A percentile compares a stretch with the other conserved stretches of the same genome.
Evolutionary conservation across 2,113 vertebrate species (phyloP).

Genomic region (Baryphthengus martii): DNA sequence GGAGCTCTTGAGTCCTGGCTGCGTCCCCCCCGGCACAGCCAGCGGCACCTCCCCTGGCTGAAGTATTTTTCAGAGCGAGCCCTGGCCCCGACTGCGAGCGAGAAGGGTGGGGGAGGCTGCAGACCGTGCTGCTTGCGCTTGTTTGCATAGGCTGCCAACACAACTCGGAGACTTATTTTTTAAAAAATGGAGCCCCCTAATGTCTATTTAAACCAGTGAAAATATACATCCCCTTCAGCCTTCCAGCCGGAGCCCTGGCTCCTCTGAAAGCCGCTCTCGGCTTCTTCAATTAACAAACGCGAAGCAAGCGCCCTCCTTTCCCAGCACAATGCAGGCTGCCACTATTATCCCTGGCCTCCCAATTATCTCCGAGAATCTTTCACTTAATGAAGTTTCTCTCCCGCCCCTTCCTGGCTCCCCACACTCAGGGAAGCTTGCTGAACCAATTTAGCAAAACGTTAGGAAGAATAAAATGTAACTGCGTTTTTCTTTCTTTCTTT

Average conservation of each 20-base stretch:
- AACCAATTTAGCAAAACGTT: slow-evolving; percentile 58
- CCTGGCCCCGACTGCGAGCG: rapidly evolving
- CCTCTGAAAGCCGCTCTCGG: neutral
- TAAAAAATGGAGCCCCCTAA: slow-evolving; percentile 63
- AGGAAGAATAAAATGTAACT: slow-evolving; percentile 37
- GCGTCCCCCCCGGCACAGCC: neutral
- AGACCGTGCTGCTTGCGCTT: neutral
- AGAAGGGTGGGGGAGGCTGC: neutral
- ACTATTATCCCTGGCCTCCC: slow-evolving; percentile 57
- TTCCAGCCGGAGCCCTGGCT: neutral
- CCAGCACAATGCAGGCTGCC: slow-evolving; percentile 34
- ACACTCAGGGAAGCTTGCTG: slow-evolving; percentile 31
- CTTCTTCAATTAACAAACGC: slow-evolving; percentile 34
- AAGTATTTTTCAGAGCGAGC: neutral
- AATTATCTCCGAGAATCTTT: slow-evolving; percentile 58
- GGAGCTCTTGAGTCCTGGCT: neutral
- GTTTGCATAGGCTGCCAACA: neutral
- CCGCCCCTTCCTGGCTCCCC: slow-evolving; percentile 12
- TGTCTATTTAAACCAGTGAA: slow-evolving; percentile 55
- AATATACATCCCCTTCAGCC: neutral
- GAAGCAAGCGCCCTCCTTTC: slow-evolving; percentile 32
- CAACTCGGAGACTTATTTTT: neutral
- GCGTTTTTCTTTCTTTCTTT: slow-evolving; percentile 38
- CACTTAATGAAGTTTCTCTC: slow-evolving; percentile 63
- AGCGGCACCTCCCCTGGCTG: neutral